Percentiles rank a stretch among this genome's conserved stretches.
Evolutionary conservation across 1,140 invertebrate genomes (phyloP).

Genomic region (Portunus trituberculatus): DNA sequence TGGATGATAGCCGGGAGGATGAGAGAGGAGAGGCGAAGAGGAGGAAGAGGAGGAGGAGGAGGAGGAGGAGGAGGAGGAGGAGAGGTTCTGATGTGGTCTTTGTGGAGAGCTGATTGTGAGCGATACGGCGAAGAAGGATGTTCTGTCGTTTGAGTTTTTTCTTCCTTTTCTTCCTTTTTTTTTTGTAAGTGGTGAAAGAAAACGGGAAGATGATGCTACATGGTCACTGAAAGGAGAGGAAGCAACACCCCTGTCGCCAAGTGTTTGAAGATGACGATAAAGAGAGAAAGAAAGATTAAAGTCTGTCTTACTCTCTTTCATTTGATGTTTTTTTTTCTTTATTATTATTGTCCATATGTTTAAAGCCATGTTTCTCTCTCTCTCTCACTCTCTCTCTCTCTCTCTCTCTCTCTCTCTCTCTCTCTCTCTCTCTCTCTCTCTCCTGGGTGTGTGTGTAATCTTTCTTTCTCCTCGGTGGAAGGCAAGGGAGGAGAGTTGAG

Average conservation of each 20-base stretch:
- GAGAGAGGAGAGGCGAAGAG: neutral
- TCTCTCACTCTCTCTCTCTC: neutral
- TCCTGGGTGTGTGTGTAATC: neutral
- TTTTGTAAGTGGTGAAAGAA: neutral
- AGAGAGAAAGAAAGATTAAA: neutral
- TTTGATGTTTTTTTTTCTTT: too few relatives aligned
- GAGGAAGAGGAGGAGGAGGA: neutral
- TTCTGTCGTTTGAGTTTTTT: neutral
- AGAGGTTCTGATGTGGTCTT: neutral
- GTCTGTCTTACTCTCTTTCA: neutral
- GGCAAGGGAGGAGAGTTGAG: neutral
- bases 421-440: neutral
- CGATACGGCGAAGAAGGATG: neutral
- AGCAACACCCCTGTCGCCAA: neutral
- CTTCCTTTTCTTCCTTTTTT: neutral
- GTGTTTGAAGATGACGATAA: neutral
- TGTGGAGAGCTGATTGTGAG: neutral
- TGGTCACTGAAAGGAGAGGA: neutral
- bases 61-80: neutral
- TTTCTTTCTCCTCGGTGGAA: neutral
- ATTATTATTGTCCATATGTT: too few relatives aligned
- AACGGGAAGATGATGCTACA: neutral
- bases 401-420: neutral
- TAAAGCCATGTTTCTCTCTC: neutral
- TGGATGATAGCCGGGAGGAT: conserved; percentile 2